Percentiles rank a stretch among this genome's conserved stretches.
These are phyloP conservation scores for Craseonycteris thonglongyai DNA, from an alignment of 2,113 vertebrate genomes.

Conservation along the genomic window DNA sequence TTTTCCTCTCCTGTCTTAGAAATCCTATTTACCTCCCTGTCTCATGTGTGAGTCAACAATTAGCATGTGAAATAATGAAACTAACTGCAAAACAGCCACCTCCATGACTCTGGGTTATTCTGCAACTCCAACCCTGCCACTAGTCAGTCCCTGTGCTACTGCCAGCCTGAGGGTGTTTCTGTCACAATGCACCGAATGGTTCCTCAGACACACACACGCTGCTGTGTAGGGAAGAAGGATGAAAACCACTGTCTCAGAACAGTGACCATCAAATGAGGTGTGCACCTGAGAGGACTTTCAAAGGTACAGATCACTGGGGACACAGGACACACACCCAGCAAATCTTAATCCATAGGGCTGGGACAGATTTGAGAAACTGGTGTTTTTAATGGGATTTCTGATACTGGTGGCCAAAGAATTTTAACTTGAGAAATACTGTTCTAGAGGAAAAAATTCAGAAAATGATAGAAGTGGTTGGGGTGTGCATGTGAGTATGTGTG, in stretches of 20 bases:
- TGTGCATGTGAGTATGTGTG: accelerated
- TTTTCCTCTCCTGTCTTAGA: background rate
- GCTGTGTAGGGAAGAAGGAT: background rate
- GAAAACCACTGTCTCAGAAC: background rate
- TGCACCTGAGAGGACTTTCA: background rate
- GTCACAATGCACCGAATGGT: background rate
- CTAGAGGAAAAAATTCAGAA: background rate
- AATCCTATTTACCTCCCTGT: background rate
- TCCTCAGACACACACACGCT: background rate
- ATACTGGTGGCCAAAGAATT: background rate
- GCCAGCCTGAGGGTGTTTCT: background rate
- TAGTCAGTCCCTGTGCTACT: background rate
- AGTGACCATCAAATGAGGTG: background rate
- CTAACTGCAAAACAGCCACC: background rate
- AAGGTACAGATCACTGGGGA: background rate
- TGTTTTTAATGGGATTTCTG: background rate
- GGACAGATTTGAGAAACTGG: background rate
- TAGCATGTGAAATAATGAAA: background rate
- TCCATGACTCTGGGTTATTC: background rate
- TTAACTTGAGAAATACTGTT: background rate
- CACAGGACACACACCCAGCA: too few relatives aligned
- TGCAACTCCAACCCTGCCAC: background rate
- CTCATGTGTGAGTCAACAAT: background rate
- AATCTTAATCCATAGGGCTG: background rate
- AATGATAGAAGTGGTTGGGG: background rate